Conservation (phyloP, 1,140 invertebrate genomes). For the Leptonema lineaticorne region DNA sequence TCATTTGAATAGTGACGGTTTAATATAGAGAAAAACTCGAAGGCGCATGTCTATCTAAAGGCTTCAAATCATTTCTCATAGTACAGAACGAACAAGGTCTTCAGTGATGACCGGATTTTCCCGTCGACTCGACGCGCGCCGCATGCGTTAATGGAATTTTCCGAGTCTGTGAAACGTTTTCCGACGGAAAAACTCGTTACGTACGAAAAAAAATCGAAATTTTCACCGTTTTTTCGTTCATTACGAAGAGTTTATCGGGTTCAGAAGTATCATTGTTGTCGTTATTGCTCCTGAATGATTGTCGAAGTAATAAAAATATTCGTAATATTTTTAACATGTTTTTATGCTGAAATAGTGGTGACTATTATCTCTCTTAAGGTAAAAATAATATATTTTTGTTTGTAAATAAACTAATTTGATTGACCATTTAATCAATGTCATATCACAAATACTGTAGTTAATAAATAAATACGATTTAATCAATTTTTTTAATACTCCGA, state of each 20-base stretch:
- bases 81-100: neutral
- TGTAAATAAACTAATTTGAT: too few species aligned
- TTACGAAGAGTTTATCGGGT: neutral
- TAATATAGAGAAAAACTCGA: neutral
- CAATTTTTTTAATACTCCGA: too few species aligned
- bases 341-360: too few species aligned
- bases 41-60: slow-evolving; percentile 15
- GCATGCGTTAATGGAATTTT: too few species aligned
- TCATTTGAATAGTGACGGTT: too few species aligned
- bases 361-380: too few species aligned
- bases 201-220: too few species aligned
- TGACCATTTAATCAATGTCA: too few species aligned
- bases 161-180: neutral
- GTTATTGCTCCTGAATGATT: neutral
- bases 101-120: slow-evolving; percentile 1
- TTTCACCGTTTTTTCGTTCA: neutral
- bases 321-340: too few species aligned
- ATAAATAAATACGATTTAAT: too few species aligned
- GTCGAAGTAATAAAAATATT: neutral
- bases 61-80: slow-evolving; percentile 20
- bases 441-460: too few species aligned
- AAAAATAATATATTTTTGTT: too few species aligned
- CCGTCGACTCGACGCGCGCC: neutral
- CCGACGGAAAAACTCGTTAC: neutral
- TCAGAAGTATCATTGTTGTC: neutral